These are phyloP conservation scores for Lordiphosa andalusiaca DNA, from an alignment of 2,888 invertebrate genomes.

Conservation along the genomic window DNA sequence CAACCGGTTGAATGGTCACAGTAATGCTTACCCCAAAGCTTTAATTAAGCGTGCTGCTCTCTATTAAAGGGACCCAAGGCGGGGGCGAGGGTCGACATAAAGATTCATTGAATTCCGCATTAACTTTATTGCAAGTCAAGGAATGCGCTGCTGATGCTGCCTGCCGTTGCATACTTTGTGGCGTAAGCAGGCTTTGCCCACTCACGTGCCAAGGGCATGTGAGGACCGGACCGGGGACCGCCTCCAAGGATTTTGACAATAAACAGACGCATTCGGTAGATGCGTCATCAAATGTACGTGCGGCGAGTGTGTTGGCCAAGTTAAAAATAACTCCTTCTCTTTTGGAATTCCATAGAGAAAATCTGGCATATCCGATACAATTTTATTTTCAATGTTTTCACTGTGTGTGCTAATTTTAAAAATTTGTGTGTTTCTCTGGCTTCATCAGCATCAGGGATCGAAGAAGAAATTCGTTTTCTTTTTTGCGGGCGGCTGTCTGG, in stretches of 20 bases:
- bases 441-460: conserved; percentile 6
- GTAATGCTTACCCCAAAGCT: conserved; percentile 33
- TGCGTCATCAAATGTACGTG: conserved; percentile 3
- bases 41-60: conserved; percentile 54
- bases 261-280: conserved; percentile 52
- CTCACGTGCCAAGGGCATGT: no score
- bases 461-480: conserved; percentile 5
- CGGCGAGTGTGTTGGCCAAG: background rate
- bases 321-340: conserved; percentile 74
- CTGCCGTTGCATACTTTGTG: conserved; percentile 31
- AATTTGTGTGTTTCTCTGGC: conserved; percentile 10
- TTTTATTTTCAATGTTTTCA: conserved; percentile 59
- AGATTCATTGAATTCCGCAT: conserved; percentile 60
- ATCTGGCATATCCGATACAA: conserved; percentile 52
- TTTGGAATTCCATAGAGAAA: conserved; percentile 57
- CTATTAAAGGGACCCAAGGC: background rate
- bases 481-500: conserved; percentile 15
- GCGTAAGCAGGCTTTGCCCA: conserved; percentile 4
- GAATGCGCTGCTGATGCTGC: background rate
- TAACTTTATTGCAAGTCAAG: conserved; percentile 45
- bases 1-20: conserved; percentile 31
- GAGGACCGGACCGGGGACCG: no score
- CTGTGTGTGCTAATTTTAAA: conserved; percentile 68
- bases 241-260: conserved; percentile 63
- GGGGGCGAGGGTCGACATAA: conserved; percentile 16